A percentile compares a stretch with the other conserved stretches of the same genome.
phyloP scores from a whole-genome alignment of 2,888 invertebrate genomes.

The Melanostoma mellinum region DNA sequence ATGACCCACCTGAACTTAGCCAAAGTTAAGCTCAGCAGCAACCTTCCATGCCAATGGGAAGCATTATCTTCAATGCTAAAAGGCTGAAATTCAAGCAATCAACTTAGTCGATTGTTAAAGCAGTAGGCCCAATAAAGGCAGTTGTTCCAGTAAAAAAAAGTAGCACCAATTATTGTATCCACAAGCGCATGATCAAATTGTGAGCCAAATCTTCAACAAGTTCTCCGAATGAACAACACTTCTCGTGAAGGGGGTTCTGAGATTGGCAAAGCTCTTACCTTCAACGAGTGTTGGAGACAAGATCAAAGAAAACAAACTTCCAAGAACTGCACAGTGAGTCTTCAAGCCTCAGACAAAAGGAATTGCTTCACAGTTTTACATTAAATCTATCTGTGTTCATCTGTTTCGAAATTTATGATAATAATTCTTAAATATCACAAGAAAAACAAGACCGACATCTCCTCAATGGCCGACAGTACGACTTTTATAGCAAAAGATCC shows the following conservation, averaged over 20 bases:
- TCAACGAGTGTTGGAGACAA: constrained; percentile 16
- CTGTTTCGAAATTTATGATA: too few relatives aligned
- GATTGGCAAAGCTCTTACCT: constrained; percentile 10
- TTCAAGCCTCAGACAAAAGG: too few relatives aligned
- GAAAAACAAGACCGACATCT: too few relatives aligned
- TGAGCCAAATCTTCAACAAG: constrained; percentile 69
- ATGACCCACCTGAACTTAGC: constrained; percentile 70
- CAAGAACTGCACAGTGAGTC: constrained; percentile 19
- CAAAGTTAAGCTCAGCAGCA: too few relatives aligned
- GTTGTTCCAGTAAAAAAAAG: constrained; percentile 75
- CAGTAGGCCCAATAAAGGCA: too few relatives aligned
- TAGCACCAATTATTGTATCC: constrained; percentile 73
- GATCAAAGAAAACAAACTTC: constrained; percentile 50
- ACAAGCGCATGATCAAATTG: too few relatives aligned
- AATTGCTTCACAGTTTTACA: too few relatives aligned
- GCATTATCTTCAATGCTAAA: constrained; percentile 69
- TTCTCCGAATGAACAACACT: constrained; percentile 68
- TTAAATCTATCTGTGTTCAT: too few relatives aligned
- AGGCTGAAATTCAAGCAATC: constrained; percentile 67
- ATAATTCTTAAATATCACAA: too few relatives aligned
- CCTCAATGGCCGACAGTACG: too few relatives aligned
- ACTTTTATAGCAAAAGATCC: too few relatives aligned
- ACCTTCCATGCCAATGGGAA: constrained; percentile 61
- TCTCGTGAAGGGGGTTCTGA: too few relatives aligned
- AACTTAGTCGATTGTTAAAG: constrained; percentile 70